A percentile compares a stretch with the other conserved stretches of the same genome.
Conservation (phyloP, 2,113 vertebrate species). For the Natator depressus region DNA sequence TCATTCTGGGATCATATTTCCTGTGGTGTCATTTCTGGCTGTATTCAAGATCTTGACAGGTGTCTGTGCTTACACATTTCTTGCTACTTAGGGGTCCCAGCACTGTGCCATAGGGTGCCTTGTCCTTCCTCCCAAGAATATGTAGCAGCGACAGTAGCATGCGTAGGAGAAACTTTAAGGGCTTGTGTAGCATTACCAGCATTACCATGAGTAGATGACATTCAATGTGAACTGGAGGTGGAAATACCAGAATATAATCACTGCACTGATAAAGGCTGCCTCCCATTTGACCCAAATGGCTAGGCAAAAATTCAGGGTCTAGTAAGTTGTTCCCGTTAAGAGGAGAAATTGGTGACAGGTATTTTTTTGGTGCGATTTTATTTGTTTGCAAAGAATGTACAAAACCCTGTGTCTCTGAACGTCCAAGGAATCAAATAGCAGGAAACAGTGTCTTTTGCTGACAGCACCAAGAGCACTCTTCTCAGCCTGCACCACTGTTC, state of each 20-base stretch:
- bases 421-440: neutral
- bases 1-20: neutral
- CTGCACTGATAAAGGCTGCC: neutral
- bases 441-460: neutral
- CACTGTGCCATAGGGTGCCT: neutral
- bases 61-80: neutral
- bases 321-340: neutral
- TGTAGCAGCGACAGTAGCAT: neutral
- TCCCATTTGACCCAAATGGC: neutral
- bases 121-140: neutral
- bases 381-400: neutral
- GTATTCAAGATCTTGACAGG: neutral
- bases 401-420: neutral
- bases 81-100: neutral
- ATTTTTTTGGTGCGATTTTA: neutral
- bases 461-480: neutral
- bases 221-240: neutral
- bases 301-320: neutral
- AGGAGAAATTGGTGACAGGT: neutral
- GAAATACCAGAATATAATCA: neutral
- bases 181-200: neutral
- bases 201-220: neutral
- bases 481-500: neutral
- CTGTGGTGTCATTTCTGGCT: neutral
- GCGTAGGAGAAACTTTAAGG: neutral